phyloP scores from a whole-genome alignment of 2,797 vertebrate genomes.

The Cyclura pinguis region DNA sequence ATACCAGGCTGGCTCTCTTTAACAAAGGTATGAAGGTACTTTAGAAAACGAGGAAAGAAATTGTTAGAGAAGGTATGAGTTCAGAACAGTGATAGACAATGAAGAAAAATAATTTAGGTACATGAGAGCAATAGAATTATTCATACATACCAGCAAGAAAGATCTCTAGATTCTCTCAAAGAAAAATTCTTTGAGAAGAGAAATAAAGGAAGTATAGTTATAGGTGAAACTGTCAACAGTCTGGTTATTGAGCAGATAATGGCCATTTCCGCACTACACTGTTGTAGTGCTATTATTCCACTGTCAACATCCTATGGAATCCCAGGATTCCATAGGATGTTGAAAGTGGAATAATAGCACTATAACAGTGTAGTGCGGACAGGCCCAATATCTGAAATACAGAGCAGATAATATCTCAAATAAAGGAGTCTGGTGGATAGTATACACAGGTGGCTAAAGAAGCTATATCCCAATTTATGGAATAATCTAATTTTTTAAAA shows the following conservation, averaged over 20 bases:
- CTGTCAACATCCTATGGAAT: too few relatives aligned
- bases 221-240: background rate
- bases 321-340: too few relatives aligned
- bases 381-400: background rate
- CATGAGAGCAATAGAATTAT: background rate
- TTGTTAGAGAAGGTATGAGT: background rate
- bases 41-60: background rate
- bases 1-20: too few relatives aligned
- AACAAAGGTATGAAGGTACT: too few relatives aligned
- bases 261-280: too few relatives aligned
- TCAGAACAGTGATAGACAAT: background rate
- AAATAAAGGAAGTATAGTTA: background rate
- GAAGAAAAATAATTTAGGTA: background rate
- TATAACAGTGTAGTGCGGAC: too few relatives aligned
- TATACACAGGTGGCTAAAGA: background rate
- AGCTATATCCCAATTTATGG: background rate
- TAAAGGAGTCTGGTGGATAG: background rate
- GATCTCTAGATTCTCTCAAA: background rate
- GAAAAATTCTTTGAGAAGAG: background rate
- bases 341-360: too few relatives aligned
- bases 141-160: background rate
- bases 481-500: background rate
- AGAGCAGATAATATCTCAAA: background rate
- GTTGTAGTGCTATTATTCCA: too few relatives aligned
- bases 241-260: too few relatives aligned